A percentile compares a stretch with the other conserved stretches of the same genome.
Conservation (phyloP, 2,113 vertebrate genomes). For the Oreocharis arfaki region DNA sequence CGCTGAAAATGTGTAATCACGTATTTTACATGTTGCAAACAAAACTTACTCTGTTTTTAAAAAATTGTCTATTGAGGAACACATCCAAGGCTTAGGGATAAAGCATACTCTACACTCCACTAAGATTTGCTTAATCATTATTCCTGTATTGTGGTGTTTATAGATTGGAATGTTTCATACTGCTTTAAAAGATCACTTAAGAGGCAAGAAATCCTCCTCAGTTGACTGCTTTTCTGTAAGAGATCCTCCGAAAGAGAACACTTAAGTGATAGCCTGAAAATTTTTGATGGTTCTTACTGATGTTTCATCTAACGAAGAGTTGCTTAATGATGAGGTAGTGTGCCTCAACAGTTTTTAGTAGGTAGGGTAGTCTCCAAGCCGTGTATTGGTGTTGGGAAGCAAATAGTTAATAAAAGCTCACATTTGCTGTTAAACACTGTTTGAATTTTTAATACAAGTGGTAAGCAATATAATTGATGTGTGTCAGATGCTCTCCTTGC, state of each 20-base stretch:
- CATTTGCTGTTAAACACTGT: neutral
- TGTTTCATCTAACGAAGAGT: neutral
- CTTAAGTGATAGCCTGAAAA: neutral
- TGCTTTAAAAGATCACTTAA: neutral
- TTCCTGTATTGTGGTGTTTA: neutral
- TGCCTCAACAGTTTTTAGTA: neutral
- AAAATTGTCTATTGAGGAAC: neutral
- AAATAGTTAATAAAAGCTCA: neutral
- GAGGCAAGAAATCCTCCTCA: neutral
- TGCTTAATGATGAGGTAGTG: neutral
- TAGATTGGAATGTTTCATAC: neutral
- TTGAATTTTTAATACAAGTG: neutral
- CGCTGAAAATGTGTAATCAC: neutral
- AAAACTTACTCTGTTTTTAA: neutral
- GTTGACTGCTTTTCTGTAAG: neutral
- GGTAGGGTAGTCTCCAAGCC: neutral
- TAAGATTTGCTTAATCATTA: neutral
- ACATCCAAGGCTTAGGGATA: neutral
- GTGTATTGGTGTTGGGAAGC: neutral
- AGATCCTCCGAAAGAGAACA: neutral
- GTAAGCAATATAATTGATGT: neutral
- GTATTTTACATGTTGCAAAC: neutral
- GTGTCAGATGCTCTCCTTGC: neutral
- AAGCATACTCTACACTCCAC: neutral
- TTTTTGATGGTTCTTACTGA: neutral